Conservation (phyloP, 2,888 invertebrate genomes). For the Campopleginae sp. region DNA sequence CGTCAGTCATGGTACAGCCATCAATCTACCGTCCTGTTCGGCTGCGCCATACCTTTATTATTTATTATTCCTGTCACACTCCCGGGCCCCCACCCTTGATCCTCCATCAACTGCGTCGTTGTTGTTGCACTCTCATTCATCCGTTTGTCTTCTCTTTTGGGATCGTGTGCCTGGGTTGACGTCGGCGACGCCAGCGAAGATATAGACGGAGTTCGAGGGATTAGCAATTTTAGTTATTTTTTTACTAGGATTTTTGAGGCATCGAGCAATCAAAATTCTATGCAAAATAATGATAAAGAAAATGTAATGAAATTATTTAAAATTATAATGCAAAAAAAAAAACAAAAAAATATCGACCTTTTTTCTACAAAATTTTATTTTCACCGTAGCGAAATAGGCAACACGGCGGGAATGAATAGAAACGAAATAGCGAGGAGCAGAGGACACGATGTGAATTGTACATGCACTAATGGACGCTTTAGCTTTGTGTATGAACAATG, state of each 20-base stretch:
- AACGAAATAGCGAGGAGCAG: neutral
- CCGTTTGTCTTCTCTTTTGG: constrained; percentile 46
- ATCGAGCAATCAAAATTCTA: constrained; percentile 1
- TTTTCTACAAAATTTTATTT: too few species aligned
- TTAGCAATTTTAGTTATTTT: neutral
- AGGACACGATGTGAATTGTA: neutral
- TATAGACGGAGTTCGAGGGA: constrained; percentile 33
- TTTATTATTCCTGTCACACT: constrained; percentile 79
- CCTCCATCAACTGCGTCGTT: constrained; percentile 48
- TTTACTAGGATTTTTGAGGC: neutral
- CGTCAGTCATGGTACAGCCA: constrained; percentile 83
- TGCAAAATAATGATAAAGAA: neutral
- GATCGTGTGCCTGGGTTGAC: constrained; percentile 48
- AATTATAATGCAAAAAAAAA: too few species aligned
- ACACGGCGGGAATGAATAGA: neutral
- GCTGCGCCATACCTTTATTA: constrained; percentile 78
- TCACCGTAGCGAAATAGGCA: neutral
- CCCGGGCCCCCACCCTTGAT: constrained; percentile 31
- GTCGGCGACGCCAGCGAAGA: constrained; percentile 24
- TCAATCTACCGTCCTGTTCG: constrained; percentile 79
- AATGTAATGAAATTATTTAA: too few species aligned
- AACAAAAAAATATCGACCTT: neutral
- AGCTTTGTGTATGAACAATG: constrained; percentile 29
- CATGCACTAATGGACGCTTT: constrained; percentile 37
- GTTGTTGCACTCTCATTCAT: constrained; percentile 62